These are phyloP conservation scores for Trypoxylon attenuatum DNA, from an alignment of 2,888 invertebrate genomes.

Conservation along the genomic window DNA sequence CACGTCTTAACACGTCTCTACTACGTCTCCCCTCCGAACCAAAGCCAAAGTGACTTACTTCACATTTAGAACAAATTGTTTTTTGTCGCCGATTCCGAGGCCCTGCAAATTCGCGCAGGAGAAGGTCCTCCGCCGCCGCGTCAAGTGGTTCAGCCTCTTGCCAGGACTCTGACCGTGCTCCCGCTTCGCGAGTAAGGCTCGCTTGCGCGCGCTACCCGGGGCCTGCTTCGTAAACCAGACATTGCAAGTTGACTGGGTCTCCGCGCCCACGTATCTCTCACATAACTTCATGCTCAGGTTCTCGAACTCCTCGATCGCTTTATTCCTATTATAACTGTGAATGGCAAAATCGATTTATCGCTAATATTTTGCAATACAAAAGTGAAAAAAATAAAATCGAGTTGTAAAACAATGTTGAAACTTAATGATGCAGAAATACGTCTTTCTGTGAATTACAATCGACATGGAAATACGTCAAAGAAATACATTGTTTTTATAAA, in stretches of 20 bases:
- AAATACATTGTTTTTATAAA: no score
- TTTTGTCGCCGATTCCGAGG: constrained; percentile 64
- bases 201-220: constrained; percentile 81
- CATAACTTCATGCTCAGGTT: constrained; percentile 80
- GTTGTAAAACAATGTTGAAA: no score
- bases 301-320: constrained; percentile 83
- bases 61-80: constrained; percentile 81
- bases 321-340: constrained; percentile 83
- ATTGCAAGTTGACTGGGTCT: constrained; percentile 83
- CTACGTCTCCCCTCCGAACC: no score
- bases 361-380: no score
- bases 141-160: constrained; percentile 85
- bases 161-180: constrained; percentile 82
- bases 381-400: no score
- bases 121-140: constrained; percentile 84
- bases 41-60: no score
- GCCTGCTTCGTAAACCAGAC: constrained; percentile 78
- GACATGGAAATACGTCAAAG: no score
- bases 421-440: no score
- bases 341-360: no score
- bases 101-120: constrained; percentile 81
- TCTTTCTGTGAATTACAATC: no score
- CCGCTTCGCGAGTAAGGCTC: constrained; percentile 78
- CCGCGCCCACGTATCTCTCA: constrained; percentile 84
- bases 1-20: no score